Evolutionary conservation across 2,888 invertebrate species (phyloP).

Genomic region (Pimpla rufipes): DNA sequence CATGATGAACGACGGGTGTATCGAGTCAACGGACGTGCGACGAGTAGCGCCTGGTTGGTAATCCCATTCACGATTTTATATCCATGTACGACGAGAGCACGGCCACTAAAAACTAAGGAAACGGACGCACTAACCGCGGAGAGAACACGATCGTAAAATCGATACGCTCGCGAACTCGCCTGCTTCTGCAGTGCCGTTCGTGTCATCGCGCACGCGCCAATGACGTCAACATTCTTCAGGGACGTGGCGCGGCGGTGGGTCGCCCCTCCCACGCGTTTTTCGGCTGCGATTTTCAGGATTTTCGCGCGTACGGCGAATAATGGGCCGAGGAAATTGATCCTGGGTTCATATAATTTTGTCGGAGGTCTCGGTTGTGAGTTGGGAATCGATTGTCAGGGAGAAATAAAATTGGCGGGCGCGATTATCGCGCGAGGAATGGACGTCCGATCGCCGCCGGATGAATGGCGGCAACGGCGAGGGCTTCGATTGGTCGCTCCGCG

Average conservation of each 20-base stretch:
- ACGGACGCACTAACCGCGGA: constrained; percentile 84
- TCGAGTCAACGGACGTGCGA: constrained; percentile 81
- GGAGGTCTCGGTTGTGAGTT: not conserved
- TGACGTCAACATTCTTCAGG: constrained; percentile 81
- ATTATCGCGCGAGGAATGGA: not conserved
- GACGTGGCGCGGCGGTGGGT: not conserved
- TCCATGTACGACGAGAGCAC: constrained; percentile 90
- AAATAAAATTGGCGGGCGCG: constrained; percentile 2
- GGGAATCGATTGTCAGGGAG: not conserved
- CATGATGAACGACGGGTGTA: constrained; percentile 87
- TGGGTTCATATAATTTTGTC: not conserved
- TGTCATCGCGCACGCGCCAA: constrained; percentile 86
- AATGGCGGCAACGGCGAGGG: constrained; percentile 39
- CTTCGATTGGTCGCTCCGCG: constrained; percentile 21
- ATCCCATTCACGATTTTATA: constrained; percentile 93
- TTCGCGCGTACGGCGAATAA: not conserved
- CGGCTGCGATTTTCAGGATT: not conserved
- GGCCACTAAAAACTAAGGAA: constrained; percentile 88
- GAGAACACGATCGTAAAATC: constrained; percentile 91
- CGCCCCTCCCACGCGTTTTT: not conserved
- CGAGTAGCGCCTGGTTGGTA: constrained; percentile 81
- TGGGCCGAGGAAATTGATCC: not conserved
- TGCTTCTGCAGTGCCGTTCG: constrained; percentile 89
- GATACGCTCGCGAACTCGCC: constrained; percentile 90
- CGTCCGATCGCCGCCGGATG: constrained; percentile 2